Evolutionary conservation across 2,797 vertebrate species (phyloP).

Genomic region (Loris lydekkerianus): DNA sequence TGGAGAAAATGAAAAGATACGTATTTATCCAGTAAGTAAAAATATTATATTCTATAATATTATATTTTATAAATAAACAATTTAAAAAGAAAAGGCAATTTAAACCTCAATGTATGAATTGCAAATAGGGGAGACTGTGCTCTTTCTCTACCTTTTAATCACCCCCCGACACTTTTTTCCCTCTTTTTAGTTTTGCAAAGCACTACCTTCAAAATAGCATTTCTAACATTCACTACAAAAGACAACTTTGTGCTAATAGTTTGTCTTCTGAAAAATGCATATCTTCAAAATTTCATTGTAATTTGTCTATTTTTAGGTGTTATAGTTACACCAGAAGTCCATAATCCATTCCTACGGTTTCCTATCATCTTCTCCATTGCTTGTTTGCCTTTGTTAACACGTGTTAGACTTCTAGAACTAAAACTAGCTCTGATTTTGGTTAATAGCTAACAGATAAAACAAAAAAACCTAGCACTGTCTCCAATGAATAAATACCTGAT

Average conservation of each 20-base stretch:
- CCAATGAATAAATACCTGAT: constrained; percentile 25
- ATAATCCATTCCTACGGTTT: neutral
- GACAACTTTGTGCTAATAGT: constrained; percentile 22
- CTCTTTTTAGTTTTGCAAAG: constrained; percentile 26
- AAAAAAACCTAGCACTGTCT: constrained; percentile 47
- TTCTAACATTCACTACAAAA: constrained; percentile 47
- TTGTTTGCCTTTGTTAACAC: neutral
- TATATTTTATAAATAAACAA: neutral
- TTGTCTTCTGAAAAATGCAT: constrained; percentile 41
- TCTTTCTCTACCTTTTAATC: neutral
- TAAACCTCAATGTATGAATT: neutral
- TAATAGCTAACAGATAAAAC: constrained; percentile 18
- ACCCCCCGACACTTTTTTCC: neutral
- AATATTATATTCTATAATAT: neutral
- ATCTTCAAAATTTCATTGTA: neutral
- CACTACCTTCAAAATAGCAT: constrained; percentile 50
- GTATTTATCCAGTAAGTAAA: constrained; percentile 38
- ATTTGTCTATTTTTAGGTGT: constrained; percentile 4
- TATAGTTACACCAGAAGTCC: neutral
- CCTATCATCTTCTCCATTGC: neutral
- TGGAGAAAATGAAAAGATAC: constrained; percentile 32
- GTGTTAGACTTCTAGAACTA: constrained; percentile 48
- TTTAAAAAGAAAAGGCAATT: constrained; percentile 17
- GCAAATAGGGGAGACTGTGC: neutral
- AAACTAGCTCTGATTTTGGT: constrained; percentile 39